Conservation (phyloP, 2,888 invertebrate species). For the Orthosia cruda region DNA sequence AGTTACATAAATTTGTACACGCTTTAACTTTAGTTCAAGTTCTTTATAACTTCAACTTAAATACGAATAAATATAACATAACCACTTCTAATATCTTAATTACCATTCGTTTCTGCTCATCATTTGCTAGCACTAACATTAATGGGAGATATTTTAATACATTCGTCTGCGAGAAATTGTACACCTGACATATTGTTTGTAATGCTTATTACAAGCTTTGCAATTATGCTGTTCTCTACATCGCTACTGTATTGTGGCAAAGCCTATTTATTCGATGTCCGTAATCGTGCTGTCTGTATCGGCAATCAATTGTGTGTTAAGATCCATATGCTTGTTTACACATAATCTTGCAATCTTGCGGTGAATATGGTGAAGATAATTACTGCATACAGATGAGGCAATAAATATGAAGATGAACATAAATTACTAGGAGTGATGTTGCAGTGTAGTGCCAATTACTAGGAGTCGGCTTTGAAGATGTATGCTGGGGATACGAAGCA, state of each 20-base stretch:
- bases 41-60: neutral
- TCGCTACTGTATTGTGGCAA: slow-evolving; percentile 27
- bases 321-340: slow-evolving; percentile 45
- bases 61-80: neutral
- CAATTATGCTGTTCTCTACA: slow-evolving; percentile 30
- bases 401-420: slow-evolving; percentile 24
- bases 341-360: slow-evolving; percentile 41
- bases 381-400: slow-evolving; percentile 54
- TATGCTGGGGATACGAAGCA: neutral
- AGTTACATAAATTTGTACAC: slow-evolving; percentile 53
- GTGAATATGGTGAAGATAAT: slow-evolving; percentile 47
- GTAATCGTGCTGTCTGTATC: slow-evolving; percentile 41
- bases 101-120: neutral
- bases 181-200: slow-evolving; percentile 1
- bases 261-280: slow-evolving; percentile 25
- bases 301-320: slow-evolving; percentile 49
- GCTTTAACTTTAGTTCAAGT: slow-evolving; percentile 16
- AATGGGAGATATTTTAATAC: slow-evolving; percentile 1
- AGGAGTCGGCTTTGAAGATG: slow-evolving; percentile 1
- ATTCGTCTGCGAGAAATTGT: neutral
- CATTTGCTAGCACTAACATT: neutral
- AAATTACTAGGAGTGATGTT: slow-evolving; percentile 27
- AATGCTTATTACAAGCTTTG: slow-evolving; percentile 29
- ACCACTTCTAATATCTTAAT: neutral
- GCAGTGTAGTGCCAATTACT: slow-evolving; percentile 12